phyloP scores from a whole-genome alignment of 92 coral and sea anemone species.

The Zoanthus gigantus region DNA sequence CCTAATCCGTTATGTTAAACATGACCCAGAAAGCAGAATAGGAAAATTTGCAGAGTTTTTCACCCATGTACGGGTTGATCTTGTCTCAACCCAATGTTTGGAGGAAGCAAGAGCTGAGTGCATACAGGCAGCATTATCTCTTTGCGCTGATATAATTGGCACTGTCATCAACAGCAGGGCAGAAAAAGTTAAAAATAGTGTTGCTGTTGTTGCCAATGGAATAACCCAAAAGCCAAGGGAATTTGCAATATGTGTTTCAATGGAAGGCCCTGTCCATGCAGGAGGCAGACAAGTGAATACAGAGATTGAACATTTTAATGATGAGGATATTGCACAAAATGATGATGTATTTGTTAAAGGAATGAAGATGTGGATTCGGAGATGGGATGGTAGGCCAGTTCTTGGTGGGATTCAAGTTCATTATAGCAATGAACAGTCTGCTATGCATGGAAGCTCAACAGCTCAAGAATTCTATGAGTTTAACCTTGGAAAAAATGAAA shows the following conservation, averaged over 20 bases:
- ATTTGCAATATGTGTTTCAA: constrained; percentile 60
- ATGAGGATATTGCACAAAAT: constrained; percentile 34
- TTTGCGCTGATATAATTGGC: constrained; percentile 44
- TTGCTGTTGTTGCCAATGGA: constrained; percentile 8
- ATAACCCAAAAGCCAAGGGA: constrained; percentile 72
- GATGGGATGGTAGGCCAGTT: constrained; percentile 89
- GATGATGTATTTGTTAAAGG: constrained; percentile 70
- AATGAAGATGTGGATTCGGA: constrained; percentile 91
- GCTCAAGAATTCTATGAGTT: constrained; percentile 72
- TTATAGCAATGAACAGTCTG: constrained; percentile 67
- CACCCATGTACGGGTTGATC: constrained; percentile 63
- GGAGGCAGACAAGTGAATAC: constrained; percentile 58
- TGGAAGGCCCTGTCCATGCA: constrained; percentile 70
- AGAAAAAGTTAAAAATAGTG: constrained; percentile 10
- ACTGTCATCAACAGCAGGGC: constrained; percentile 60
- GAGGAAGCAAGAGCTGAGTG: constrained; percentile 40
- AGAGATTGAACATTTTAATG: constrained; percentile 39
- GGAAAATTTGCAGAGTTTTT: constrained; percentile 66
- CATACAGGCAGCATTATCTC: constrained; percentile 28
- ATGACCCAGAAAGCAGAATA: constrained; percentile 56
- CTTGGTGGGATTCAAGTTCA: constrained; percentile 82
- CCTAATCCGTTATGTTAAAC: constrained; percentile 69
- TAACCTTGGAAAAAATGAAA: constrained; percentile 76
- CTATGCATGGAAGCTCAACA: constrained; percentile 73
- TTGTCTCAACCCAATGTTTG: constrained; percentile 63